Percentiles rank a stretch among this genome's conserved stretches.
phyloP scores from a whole-genome alignment of 2,888 invertebrate species.

The Ectobius pallidus region DNA sequence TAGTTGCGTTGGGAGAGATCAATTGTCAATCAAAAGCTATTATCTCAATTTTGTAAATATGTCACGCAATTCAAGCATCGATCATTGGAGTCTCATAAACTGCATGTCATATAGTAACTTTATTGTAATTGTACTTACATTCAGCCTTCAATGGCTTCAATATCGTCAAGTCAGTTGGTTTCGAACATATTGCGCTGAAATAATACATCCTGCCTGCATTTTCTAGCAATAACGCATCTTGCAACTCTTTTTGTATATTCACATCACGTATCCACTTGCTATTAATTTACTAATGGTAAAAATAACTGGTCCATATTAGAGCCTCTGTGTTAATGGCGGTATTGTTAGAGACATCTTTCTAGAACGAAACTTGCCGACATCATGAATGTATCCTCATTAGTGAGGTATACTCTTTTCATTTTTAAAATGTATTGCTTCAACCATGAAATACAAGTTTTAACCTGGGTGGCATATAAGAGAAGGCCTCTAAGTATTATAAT shows the following conservation, averaged over 20 bases:
- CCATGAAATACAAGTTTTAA: background rate
- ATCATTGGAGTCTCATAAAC: background rate
- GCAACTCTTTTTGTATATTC: background rate
- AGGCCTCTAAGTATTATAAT: background rate
- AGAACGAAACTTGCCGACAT: slow-evolving; percentile 1
- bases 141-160: slow-evolving; percentile 2
- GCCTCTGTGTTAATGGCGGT: background rate
- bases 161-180: background rate
- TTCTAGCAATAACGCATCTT: background rate
- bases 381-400: slow-evolving; percentile 5
- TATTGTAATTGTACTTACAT: background rate
- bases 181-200: too few species aligned
- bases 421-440: background rate
- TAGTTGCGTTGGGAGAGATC: too few species aligned
- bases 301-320: slow-evolving; percentile 10
- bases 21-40: too few species aligned
- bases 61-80: background rate
- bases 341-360: slow-evolving; percentile 6
- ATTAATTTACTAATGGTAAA: slow-evolving; percentile 16
- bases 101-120: background rate
- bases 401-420: background rate
- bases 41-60: background rate
- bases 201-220: background rate
- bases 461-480: background rate
- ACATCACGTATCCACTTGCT: background rate